Evolutionary conservation across 2,888 invertebrate species (phyloP).

Genomic region (Coelinius sp.): DNA sequence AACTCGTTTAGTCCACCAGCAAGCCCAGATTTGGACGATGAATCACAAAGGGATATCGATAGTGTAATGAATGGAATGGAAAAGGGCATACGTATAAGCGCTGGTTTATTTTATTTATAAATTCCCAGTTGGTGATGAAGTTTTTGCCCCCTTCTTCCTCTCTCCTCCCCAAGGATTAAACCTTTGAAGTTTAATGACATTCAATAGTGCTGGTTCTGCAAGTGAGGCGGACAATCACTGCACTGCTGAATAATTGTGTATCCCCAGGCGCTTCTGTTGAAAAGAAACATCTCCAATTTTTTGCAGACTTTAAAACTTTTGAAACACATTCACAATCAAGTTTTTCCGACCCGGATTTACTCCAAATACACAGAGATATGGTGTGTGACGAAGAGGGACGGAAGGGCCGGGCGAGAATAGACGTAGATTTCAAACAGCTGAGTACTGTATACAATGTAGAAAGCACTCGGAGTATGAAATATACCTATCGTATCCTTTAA

Average conservation of each 20-base stretch:
- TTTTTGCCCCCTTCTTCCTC: no score
- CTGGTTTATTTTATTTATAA: neutral
- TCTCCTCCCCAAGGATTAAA: no score
- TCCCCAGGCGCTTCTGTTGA: no score
- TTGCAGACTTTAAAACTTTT: neutral
- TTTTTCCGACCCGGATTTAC: neutral
- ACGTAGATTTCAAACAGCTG: neutral
- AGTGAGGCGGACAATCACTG: no score
- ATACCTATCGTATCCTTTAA: neutral
- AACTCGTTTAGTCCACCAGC: neutral
- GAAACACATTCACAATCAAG: neutral
- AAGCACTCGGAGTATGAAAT: neutral
- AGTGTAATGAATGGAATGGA: neutral
- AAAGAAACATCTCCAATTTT: no score
- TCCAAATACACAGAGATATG: neutral
- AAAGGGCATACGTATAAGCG: neutral
- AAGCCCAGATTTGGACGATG: neutral
- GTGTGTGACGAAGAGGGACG: neutral
- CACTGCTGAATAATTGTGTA: no score
- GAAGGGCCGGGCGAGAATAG: neutral
- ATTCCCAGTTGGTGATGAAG: neutral
- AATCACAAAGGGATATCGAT: slow-evolving; percentile 14
- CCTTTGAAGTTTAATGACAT: no score
- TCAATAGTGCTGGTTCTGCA: no score
- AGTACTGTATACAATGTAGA: neutral